Evolutionary conservation across 2,113 vertebrate genomes (phyloP), one percentile per base, ranked within the genome.

Genomic region (Microcebus griseorufus): DNA sequence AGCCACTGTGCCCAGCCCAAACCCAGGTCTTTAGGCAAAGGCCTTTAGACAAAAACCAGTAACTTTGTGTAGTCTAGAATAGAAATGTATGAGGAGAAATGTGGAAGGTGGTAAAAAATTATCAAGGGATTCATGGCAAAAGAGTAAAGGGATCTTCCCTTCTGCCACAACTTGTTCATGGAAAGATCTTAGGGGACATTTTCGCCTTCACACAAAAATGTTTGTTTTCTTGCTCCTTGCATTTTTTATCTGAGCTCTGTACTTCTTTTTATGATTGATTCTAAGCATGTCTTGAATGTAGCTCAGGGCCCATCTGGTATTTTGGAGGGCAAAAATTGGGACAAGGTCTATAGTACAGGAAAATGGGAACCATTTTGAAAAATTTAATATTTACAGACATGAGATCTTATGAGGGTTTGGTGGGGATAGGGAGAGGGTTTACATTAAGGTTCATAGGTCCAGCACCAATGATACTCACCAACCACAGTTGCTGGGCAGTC

Each of bases 401-500:
- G 62, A 95, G 75, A 65, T 87, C 29, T 85, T 51, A 76, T 58
- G 62, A 90, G 14, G 25, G 16, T 91, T 78, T 92, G 34, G 58
- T 82, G n/a, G 72, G 67, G 70, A 6, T 23, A 93, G 62, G 58
- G 45, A 73, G 27, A 67, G 6, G 20, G 32, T 82, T 69, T 90
- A 75, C 9, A 42, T 60, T 75, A 70, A 55, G 34, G 32, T 55
- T n/a, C 65, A 37, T 16, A 39, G n/a, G 25, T 87, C 48, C n/a
- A 78, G 39, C 45, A 17, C 37, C 53, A 73, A 0, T 73, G 90
- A 86, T 85, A 98, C 99, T 98, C 96, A 99, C 99, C 99, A 94
- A 99, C 96, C 3, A 99, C 97, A 2, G 98, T 94, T 92, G 98
- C 99, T 80, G 97, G 6, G 0, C 98, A 99, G 88, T 99, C 98